Evolutionary conservation across 2,797 vertebrate species (phyloP).

Genomic region (Sebastes minor): DNA sequence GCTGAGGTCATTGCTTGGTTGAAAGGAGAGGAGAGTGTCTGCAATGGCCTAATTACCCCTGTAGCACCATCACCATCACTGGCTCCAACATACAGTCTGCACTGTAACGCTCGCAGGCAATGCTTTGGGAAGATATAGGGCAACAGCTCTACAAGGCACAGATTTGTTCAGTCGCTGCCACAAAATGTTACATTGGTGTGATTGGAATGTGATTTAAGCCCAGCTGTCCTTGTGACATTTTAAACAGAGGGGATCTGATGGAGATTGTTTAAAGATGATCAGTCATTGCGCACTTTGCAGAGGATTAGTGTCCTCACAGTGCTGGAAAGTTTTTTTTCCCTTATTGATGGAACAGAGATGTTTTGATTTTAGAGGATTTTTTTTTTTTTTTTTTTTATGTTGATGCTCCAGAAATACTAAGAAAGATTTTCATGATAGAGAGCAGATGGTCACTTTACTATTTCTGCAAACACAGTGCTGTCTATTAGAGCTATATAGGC

Average conservation of each 20-base stretch:
- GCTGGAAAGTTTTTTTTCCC: constrained; percentile 14
- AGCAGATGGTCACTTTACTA: constrained; percentile 27
- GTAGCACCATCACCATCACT: constrained; percentile 26
- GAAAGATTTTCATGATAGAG: constrained; percentile 19
- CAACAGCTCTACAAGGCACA: constrained; percentile 48
- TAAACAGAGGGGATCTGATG: constrained; percentile 15
- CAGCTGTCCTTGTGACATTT: constrained; percentile 50
- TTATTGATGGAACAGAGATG: constrained; percentile 25
- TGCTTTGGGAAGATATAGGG: constrained; percentile 50
- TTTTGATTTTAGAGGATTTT: constrained; percentile 21
- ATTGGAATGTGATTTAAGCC: constrained; percentile 59
- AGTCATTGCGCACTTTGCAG: constrained; percentile 12
- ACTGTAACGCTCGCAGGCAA: constrained; percentile 53
- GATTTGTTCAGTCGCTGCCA: constrained; percentile 34
- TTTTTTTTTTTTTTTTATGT: constrained; percentile 20
- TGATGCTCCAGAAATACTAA: constrained; percentile 20
- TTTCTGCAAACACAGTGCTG: background rate
- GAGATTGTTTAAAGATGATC: constrained; percentile 35
- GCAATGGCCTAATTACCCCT: constrained; percentile 67
- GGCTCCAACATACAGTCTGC: constrained; percentile 38
- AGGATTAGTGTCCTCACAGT: constrained; percentile 16
- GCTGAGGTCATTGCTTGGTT: constrained; percentile 56
- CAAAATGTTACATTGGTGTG: constrained; percentile 48
- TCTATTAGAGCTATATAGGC: background rate
- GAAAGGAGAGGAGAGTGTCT: constrained; percentile 39